Base-by-base conservation (phyloP, 2,888 invertebrate species). In the Lasius fuliginosus region DNA sequence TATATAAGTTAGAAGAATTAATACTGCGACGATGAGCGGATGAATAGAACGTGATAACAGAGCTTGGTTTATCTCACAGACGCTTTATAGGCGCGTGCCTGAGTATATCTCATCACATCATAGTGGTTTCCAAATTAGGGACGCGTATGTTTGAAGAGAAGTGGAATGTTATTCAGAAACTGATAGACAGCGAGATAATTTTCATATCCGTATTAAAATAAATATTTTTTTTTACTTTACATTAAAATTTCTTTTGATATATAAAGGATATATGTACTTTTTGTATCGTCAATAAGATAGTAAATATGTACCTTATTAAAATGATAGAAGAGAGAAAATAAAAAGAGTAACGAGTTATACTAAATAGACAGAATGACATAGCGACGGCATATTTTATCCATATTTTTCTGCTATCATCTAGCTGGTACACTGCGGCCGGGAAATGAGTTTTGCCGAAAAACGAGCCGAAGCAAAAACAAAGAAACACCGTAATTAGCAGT, bases 361-460 rank as follows among this genome's bases (percentile, higher is more conserved):
- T 73, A 53, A 77, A 68, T 77, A 69, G 69, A 68, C 23, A 27
- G 8, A 56, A 69, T 23, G 12, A 40, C 18, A 40, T 8, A 12
- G 53, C 53, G 53, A 5, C 9, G 23, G 53, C 18, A 49, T 11
- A 40, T 36, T 81, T 60, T 74, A 81, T 46, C 27, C 23, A 73
- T 73, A 60, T 81, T 81, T 60, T 60, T 56, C 60, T 49, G 12
- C 46, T 46, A 60, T 73, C 46, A 36, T 60, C 4, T 46, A 36
- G 9, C 27, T 12, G 12, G 18, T 12, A 27, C 58, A 11, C 30
- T 33, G 12, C 36, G 58, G 46, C n/a, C 46, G 46, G 60, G 49
- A 81, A 81, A 81, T 74, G 79, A 81, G 74, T 73, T 81, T 73
- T 49, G 58, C 60, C 74, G 27, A 74, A 60, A 81, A 81, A 81